Evolutionary conservation across 1,140 invertebrate genomes (phyloP), one percentile per base, ranked within the genome.

Genomic region (Brachionus angularis): DNA sequence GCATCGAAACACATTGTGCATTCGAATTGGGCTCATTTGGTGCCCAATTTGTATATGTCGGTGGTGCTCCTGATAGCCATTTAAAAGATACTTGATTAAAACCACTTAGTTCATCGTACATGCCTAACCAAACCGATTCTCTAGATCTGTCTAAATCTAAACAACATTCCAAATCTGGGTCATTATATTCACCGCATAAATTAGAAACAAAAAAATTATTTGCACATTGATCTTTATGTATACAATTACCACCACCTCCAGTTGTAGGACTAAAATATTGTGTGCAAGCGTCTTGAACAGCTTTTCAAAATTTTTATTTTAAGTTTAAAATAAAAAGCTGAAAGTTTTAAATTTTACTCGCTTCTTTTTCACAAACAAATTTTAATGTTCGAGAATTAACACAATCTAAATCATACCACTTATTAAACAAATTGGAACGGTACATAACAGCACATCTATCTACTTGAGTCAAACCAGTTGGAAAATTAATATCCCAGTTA

Each of bases 41-140:
- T 5, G 46, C 67, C 76, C 76, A 77, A 16, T 74, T 72, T 23
- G 75, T 75, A 61, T 74, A 77, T 2, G 72, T 34, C 1, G 76
- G 73, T 8, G 61, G 67, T 25, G 39, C 61, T 3, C 71, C 74
- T 49, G 76, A 76, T 34, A 62, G 44, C 76, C 76, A 77, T 21
- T 69, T 46, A 34, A 74, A 77, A 1, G 46, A 73, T 16, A 71
- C 74, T 50, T 77, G 62, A 29, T 67, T 67, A 36, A 49, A 67
- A 33, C 62, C 74, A 21, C 42, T 67, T 3, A 42, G 14, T 33
- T 64, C 34, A 33, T 77, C 76, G 67, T 74, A 74, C 44, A 77
- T 42, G 18, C 76, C 76, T 10, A 76, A 74, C 75, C 75, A 76
- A 33, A 50, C 62, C 1, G 62, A 67, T 67, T 67, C 62, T 49